These are phyloP conservation scores for Calidris pugnax DNA, from an alignment of 2,113 vertebrate species.

Conservation along the genomic window DNA sequence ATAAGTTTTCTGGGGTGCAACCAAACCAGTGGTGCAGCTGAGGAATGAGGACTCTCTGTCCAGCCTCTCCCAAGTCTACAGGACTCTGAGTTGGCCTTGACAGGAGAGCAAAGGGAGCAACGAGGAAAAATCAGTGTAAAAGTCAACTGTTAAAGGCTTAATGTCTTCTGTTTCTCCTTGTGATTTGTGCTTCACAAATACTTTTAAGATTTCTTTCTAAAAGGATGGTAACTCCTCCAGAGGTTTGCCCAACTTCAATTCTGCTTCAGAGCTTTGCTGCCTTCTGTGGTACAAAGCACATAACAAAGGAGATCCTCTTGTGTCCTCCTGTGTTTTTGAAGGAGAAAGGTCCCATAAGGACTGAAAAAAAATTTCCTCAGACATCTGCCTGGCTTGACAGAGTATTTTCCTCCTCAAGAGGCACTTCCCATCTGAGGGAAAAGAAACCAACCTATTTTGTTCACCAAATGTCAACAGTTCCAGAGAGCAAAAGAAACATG, in stretches of 20 bases:
- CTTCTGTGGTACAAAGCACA: background rate
- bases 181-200: background rate
- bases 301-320: background rate
- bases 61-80: background rate
- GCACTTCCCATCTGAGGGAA: background rate
- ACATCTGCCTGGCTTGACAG: background rate
- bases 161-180: background rate
- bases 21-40: background rate
- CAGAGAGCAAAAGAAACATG: background rate
- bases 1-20: background rate
- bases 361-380: background rate
- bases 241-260: background rate
- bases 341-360: background rate
- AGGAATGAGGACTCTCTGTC: background rate
- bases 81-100: background rate
- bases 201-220: background rate
- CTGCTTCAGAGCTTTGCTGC: background rate
- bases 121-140: background rate
- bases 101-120: background rate
- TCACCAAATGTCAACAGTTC: background rate
- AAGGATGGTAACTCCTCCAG: background rate
- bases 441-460: slow-evolving; percentile 1
- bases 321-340: background rate
- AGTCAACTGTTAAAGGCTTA: background rate
- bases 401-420: background rate